A percentile compares a stretch with the other conserved stretches of the same genome.
Conservation (phyloP, 2,888 invertebrate species). For the Lasioglossum marginatum region DNA sequence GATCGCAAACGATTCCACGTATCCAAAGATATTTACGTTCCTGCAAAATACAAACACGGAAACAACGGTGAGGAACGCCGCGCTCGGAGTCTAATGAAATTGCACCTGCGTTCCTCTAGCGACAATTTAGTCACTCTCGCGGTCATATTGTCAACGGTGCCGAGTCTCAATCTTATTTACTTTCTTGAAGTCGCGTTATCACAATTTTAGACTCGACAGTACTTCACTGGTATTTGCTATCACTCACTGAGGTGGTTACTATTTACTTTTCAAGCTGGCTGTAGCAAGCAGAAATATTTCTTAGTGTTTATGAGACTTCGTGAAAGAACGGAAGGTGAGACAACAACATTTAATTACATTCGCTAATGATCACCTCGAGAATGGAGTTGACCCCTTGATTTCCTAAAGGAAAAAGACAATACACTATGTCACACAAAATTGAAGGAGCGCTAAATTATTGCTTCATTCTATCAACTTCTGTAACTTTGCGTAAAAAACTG, state of each 20-base stretch:
- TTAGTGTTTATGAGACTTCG: no score
- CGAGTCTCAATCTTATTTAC: background rate
- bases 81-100: constrained; percentile 2
- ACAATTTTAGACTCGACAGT: background rate
- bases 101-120: background rate
- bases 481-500: background rate
- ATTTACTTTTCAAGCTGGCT: background rate
- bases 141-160: background rate
- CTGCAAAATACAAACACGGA: constrained; percentile 35
- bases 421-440: background rate
- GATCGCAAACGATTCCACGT: constrained; percentile 30
- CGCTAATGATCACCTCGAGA: no score
- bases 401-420: background rate
- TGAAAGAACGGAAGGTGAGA: no score
- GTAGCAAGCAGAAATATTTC: background rate
- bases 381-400: background rate
- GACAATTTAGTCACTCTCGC: background rate
- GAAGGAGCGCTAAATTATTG: background rate
- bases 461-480: no score
- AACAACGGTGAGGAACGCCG: constrained; percentile 7
- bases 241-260: no score
- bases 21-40: constrained; percentile 25
- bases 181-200: background rate
- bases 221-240: background rate
- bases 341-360: no score